Evolutionary conservation across 64 coral and sea anemone genomes (phyloP).

Genomic region (Montipora cactus): DNA sequence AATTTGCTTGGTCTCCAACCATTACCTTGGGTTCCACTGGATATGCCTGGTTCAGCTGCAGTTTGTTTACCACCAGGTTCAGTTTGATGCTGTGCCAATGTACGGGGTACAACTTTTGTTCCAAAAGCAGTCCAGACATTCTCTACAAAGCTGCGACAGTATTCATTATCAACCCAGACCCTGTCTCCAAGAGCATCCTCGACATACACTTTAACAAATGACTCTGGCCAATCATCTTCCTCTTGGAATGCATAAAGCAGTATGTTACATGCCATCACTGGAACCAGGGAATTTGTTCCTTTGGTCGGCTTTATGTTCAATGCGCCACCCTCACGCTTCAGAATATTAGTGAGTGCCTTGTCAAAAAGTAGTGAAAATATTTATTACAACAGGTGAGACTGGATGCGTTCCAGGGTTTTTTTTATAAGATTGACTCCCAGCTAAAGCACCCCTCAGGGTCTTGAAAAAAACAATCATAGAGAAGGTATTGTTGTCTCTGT

Average conservation of each 20-base stretch:
- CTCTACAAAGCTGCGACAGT: constrained; percentile 88
- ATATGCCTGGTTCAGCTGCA: neutral
- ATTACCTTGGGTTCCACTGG: neutral
- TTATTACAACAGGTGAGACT: neutral
- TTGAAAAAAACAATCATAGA: too few relatives aligned
- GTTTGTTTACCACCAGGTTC: constrained; percentile 34
- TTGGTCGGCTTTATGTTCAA: constrained; percentile 88
- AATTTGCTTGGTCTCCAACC: neutral
- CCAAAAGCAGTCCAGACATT: constrained; percentile 94
- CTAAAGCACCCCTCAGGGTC: too few relatives aligned
- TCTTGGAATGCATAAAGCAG: constrained; percentile 94
- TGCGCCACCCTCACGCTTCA: constrained; percentile 85
- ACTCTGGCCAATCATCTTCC: constrained; percentile 92
- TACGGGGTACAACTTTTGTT: constrained; percentile 69
- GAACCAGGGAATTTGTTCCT: constrained; percentile 70
- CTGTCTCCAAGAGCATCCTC: constrained; percentile 95
- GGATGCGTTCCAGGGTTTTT: too few relatives aligned
- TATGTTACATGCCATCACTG: constrained; percentile 92
- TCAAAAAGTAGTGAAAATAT: neutral
- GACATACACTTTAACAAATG: constrained; percentile 95
- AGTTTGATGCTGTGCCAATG: constrained; percentile 53
- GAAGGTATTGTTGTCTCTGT: too few relatives aligned
- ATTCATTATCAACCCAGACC: constrained; percentile 96
- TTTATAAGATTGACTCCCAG: too few relatives aligned
- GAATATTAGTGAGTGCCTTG: constrained; percentile 82